phyloP scores from a whole-genome alignment of 2,797 vertebrate species.

The Dryobates pubescens region DNA sequence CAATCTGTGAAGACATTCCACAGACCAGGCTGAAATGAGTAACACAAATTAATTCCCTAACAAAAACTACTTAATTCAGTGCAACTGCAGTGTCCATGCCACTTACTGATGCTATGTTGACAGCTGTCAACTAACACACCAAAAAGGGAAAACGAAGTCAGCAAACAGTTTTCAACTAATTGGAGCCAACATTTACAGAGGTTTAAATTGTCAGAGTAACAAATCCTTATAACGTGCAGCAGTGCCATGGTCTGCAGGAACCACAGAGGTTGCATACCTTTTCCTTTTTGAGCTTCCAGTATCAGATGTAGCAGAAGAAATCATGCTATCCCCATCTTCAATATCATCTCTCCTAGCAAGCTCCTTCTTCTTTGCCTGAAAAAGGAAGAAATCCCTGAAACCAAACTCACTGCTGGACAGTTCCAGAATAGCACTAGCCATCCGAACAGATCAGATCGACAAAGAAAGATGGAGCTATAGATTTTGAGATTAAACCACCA shows the following conservation, averaged over 20 bases:
- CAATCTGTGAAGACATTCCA: too few species aligned
- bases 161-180: neutral
- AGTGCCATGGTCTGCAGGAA: neutral
- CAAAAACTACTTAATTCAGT: neutral
- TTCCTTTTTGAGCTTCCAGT: slow-evolving; percentile 94
- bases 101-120: neutral
- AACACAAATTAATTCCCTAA: neutral
- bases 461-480: slow-evolving; percentile 8
- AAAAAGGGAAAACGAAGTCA: neutral
- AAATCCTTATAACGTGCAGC: neutral
- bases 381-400: slow-evolving; percentile 54
- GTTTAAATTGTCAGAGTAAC: neutral
- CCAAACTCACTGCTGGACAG: slow-evolving; percentile 33
- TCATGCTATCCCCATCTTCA: slow-evolving; percentile 97
- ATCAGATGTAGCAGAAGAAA: slow-evolving; percentile 94
- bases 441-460: slow-evolving; percentile 37
- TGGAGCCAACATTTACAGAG: neutral
- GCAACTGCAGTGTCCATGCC: neutral
- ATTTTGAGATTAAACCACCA: neutral
- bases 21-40: too few species aligned
- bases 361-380: slow-evolving; percentile 93
- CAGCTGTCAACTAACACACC: neutral
- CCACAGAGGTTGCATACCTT: slow-evolving; percentile 79
- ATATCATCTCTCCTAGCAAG: slow-evolving; percentile 91
- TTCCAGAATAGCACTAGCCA: slow-evolving; percentile 61